These are phyloP conservation scores for Hippasteria phrygiana DNA, from an alignment of 53 echinoderm and acorn worm genomes.

Conservation along the genomic window DNA sequence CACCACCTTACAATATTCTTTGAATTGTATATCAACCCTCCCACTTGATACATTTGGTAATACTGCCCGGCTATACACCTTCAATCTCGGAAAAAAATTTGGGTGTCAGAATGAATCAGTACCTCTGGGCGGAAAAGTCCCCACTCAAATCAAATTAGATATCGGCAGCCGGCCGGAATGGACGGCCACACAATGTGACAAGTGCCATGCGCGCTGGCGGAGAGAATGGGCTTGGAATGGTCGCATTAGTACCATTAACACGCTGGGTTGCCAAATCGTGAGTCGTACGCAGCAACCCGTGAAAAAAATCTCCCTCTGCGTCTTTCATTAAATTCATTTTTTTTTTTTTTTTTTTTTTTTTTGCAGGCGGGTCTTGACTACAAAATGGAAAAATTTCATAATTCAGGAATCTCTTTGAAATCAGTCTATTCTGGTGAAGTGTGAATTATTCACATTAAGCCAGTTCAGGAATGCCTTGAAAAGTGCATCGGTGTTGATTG, in stretches of 20 bases:
- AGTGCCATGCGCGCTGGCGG: neutral
- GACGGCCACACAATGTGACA: slow-evolving; percentile 16
- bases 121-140: neutral
- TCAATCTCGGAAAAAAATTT: neutral
- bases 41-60: too few relatives aligned
- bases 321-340: too few relatives aligned
- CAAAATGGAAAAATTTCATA: too few relatives aligned
- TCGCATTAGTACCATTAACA: neutral
- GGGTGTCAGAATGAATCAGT: neutral
- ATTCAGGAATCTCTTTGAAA: too few relatives aligned
- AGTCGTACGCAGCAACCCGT: neutral
- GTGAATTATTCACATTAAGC: too few relatives aligned
- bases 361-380: neutral
- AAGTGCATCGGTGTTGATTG: too few relatives aligned
- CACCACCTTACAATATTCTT: too few relatives aligned
- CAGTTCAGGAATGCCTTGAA: too few relatives aligned
- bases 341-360: neutral
- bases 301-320: neutral
- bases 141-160: slow-evolving; percentile 30
- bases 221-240: neutral
- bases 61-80: neutral
- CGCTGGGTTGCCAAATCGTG: neutral
- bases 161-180: neutral
- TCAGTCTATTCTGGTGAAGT: too few relatives aligned
- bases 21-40: too few relatives aligned